Conservation (phyloP, 2,888 invertebrate species). For the Gasteruption jaculator region DNA sequence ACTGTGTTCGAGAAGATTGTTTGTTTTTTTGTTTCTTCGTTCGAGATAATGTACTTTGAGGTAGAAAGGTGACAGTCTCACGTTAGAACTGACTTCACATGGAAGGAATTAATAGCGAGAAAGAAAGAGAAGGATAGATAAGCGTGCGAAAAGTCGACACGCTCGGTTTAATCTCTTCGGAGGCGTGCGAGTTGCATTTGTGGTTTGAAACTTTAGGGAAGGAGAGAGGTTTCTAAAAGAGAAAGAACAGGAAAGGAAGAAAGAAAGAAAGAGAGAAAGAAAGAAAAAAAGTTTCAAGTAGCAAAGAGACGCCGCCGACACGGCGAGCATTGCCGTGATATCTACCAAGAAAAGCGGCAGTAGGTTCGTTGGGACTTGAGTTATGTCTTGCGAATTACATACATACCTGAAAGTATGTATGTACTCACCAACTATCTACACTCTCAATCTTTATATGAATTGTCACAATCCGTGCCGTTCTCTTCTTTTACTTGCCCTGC, state of each 20-base stretch:
- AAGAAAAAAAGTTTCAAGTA: constrained; percentile 25
- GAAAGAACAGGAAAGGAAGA: constrained; percentile 9
- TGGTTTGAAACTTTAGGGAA: too few species aligned
- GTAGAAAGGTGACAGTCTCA: too few species aligned
- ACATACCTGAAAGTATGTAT: too few species aligned
- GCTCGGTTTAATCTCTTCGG: constrained; percentile 14
- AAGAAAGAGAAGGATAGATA: too few species aligned
- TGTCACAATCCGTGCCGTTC: too few species aligned
- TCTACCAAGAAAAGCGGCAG: constrained; percentile 28
- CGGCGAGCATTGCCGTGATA: constrained; percentile 20
- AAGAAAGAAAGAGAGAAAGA: constrained; percentile 12
- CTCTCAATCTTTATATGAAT: constrained; percentile 7
- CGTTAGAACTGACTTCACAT: too few species aligned
- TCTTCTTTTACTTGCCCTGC: too few species aligned
- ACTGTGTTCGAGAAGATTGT: too few species aligned
- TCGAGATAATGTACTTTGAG: too few species aligned
- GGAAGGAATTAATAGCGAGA: too few species aligned
- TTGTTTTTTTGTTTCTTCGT: too few species aligned
- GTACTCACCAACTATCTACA: background rate
- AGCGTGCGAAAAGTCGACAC: constrained; percentile 23
- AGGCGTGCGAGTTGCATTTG: constrained; percentile 2
- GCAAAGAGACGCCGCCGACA: constrained; percentile 30
- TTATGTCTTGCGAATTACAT: constrained; percentile 33
- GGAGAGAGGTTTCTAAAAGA: constrained; percentile 13
- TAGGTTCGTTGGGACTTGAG: constrained; percentile 28